Evolutionary conservation across 2,113 vertebrate species (phyloP).

Genomic region (Electrona antarctica): DNA sequence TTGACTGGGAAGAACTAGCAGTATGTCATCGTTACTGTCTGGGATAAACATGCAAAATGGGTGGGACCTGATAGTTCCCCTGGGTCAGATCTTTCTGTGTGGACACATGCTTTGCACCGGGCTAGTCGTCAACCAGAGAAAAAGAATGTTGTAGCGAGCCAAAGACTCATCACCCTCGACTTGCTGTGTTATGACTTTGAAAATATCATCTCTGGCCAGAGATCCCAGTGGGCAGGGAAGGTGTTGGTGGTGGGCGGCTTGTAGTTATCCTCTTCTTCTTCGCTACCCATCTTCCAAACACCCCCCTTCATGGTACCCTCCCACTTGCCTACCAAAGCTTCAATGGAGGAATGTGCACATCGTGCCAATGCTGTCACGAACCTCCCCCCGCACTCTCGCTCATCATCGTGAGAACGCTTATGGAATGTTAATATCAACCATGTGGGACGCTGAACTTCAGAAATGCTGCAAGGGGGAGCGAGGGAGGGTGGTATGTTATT

Average conservation of each 20-base stretch:
- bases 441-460: slow-evolving; percentile 62
- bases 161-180: slow-evolving; percentile 41
- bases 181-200: slow-evolving; percentile 32
- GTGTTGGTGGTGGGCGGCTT: background rate
- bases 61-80: background rate
- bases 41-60: background rate
- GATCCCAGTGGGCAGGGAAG: slow-evolving; percentile 21
- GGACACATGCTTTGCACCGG: slow-evolving; percentile 6
- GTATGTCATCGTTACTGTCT: background rate
- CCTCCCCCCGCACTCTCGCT: slow-evolving; percentile 56
- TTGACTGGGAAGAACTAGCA: background rate
- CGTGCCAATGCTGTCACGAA: slow-evolving; percentile 66
- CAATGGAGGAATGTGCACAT: slow-evolving; percentile 61
- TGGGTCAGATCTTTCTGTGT: slow-evolving; percentile 21
- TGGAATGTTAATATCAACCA: slow-evolving; percentile 81
- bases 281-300: background rate
- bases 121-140: slow-evolving; percentile 8
- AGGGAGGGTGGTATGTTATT: slow-evolving; percentile 42
- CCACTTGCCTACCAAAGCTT: slow-evolving; percentile 36
- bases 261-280: slow-evolving; percentile 11
- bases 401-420: slow-evolving; percentile 68
- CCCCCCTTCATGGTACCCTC: slow-evolving; percentile 14
- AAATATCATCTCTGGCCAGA: slow-evolving; percentile 39
- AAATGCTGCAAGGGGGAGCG: slow-evolving; percentile 28
- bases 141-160: slow-evolving; percentile 24